Evolutionary conservation across 1,140 invertebrate species (phyloP).

Genomic region (Brachionus paranguensis): DNA sequence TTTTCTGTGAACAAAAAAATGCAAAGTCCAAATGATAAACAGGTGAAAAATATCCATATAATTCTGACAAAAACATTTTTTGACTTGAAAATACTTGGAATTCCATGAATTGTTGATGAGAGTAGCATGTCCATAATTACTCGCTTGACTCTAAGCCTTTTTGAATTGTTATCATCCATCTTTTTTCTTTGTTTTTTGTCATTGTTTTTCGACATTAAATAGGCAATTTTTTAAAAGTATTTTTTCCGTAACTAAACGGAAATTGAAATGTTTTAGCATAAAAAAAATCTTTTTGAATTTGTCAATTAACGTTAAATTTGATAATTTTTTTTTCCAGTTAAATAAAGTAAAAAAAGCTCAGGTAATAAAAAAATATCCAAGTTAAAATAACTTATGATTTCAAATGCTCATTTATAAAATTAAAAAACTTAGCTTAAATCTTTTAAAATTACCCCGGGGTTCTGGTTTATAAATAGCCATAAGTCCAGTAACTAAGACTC

Average conservation of each 20-base stretch:
- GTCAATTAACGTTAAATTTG: not conserved
- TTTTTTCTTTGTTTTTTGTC: not conserved
- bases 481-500: no score
- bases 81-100: not conserved
- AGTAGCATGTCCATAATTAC: not conserved
- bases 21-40: not conserved
- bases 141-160: not conserved
- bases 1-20: not conserved
- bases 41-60: not conserved
- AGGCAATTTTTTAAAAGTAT: not conserved
- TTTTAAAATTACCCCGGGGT: no score
- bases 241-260: not conserved
- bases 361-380: no score
- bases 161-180: not conserved
- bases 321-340: no score
- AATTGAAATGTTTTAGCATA: not conserved
- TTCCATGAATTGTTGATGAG: not conserved
- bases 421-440: no score
- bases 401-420: no score
- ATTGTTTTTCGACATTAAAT: no score
- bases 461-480: no score
- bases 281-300: not conserved
- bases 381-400: no score
- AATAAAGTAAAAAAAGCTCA: no score
- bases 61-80: not conserved